Evolutionary conservation across 1,140 invertebrate species (phyloP).

Genomic region (Leptinotarsa lineolata): DNA sequence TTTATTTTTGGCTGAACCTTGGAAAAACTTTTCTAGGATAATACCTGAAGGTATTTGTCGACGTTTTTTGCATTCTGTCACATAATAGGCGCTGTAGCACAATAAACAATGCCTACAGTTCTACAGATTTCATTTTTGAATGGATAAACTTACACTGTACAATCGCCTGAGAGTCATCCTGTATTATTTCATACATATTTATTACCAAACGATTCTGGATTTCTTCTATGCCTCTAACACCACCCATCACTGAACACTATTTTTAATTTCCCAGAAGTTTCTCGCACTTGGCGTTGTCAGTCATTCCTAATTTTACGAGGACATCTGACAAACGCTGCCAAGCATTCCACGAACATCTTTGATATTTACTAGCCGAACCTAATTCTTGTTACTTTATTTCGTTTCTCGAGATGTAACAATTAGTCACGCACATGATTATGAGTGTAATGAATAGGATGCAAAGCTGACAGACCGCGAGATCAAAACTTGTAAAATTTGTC

Average conservation of each 20-base stretch:
- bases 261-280: constrained; percentile 2
- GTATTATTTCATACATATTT: too few species aligned
- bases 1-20: too few species aligned
- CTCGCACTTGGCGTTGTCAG: constrained; percentile 19
- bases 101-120: too few species aligned
- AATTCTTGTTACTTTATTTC: constrained; percentile 1
- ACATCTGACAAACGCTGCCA: constrained; percentile 20
- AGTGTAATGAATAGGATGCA: constrained; percentile 26
- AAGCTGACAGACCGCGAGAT: constrained; percentile 28
- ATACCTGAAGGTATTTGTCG: too few species aligned
- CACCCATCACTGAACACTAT: neutral
- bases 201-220: too few species aligned
- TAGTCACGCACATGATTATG: constrained; percentile 28
- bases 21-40: too few species aligned
- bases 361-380: constrained; percentile 12
- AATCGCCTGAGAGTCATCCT: too few species aligned
- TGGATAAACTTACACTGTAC: too few species aligned
- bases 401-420: constrained; percentile 23
- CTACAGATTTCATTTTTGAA: too few species aligned
- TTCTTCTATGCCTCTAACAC: too few species aligned
- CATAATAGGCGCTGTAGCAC: too few species aligned
- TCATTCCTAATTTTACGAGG: constrained; percentile 26
- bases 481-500: constrained; percentile 21
- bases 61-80: too few species aligned
- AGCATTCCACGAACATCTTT: constrained; percentile 20